Evolutionary conservation across 1,140 invertebrate species (phyloP), one percentile per base, ranked within the genome.

Genomic region (Dryas iulia): DNA sequence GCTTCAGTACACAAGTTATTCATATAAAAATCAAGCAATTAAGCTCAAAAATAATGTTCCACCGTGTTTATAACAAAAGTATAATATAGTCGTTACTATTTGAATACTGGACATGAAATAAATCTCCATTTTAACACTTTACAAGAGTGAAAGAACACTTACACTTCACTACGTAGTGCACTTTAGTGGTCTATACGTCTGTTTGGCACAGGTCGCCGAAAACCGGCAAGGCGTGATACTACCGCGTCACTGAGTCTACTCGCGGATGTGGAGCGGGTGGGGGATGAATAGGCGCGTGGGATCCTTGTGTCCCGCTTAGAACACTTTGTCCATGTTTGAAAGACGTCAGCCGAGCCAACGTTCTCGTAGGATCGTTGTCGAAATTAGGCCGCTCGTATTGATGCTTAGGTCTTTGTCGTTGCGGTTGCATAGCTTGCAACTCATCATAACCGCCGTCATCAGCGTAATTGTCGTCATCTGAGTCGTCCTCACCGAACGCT

Each of bases 171-270:
- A 78, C 47, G 66, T 66, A 73, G 73, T 76, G 64, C 77, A 84
- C 78, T 83, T 64, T 76, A 78, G 67, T 39, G 69, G 64, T 82
- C 75, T 87, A 91, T 79, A 91, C 88, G 83, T 91, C 89, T 79
- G 89, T 91, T 91, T 91, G 89, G 89, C 89, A 91, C 89, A 91
- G 71, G 65, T 90, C 88, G 82, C 88, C 89, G 89, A 91, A 90
- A 81, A 80, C 77, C 88, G 87, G 89, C 87, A 89, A 78, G 76
- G 87, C 87, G 82, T 87, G 86, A 89, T 89, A 90, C 89, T 91
- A 91, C 88, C 89, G 86, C 21, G 89, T 90, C 62, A 91, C 81
- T 60, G 89, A 87, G 65, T 91, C 89, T 7, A 84, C 76, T 26
- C 88, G 78, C 18, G 85, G 79, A 66, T 91, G 82, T 5, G 87